A percentile compares a stretch with the other conserved stretches of the same genome.
phyloP scores from a whole-genome alignment of 2,888 invertebrate species.

The Oxyteleia sp. region DNA sequence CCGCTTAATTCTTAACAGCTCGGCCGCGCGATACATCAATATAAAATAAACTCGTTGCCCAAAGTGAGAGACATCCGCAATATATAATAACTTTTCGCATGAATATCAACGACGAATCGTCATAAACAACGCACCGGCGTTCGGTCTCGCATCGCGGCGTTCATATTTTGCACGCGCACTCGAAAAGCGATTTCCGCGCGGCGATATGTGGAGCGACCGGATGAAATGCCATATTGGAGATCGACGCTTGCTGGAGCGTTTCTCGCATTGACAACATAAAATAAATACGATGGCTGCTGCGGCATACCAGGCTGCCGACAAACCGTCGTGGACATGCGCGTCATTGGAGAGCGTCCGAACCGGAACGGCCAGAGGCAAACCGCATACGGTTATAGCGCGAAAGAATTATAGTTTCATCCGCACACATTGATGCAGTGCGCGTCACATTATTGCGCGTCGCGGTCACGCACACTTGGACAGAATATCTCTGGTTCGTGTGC shows the following conservation, averaged over 20 bases:
- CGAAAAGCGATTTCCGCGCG: conserved; percentile 71
- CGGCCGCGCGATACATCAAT: conserved; percentile 50
- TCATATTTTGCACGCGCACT: conserved; percentile 60
- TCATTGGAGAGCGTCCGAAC: conserved; percentile 85
- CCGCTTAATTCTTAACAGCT: conserved; percentile 53
- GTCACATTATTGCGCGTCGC: conserved; percentile 72
- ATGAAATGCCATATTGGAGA: conserved; percentile 67
- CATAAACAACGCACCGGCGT: conserved; percentile 49
- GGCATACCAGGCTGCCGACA: conserved; percentile 79
- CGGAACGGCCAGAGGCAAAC: conserved; percentile 84
- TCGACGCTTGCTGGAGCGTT: conserved; percentile 67
- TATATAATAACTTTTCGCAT: conserved; percentile 53
- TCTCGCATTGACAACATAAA: conserved; percentile 76
- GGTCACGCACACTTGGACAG: conserved; percentile 70
- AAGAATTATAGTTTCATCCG: conserved; percentile 80
- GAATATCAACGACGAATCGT: conserved; percentile 64
- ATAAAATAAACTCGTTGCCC: conserved; percentile 68
- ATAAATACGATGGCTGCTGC: conserved; percentile 77
- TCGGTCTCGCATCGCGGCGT: conserved; percentile 39
- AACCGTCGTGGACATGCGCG: conserved; percentile 78
- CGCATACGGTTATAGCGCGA: conserved; percentile 84
- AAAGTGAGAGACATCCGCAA: conserved; percentile 29
- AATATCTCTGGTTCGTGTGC: conserved; percentile 58
- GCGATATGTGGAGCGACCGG: conserved; percentile 61
- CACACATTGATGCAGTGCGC: conserved; percentile 58